A percentile compares a stretch with the other conserved stretches of the same genome.
Conservation (phyloP, 2,797 vertebrate species). For the Phrynocephalus vlangalii region DNA sequence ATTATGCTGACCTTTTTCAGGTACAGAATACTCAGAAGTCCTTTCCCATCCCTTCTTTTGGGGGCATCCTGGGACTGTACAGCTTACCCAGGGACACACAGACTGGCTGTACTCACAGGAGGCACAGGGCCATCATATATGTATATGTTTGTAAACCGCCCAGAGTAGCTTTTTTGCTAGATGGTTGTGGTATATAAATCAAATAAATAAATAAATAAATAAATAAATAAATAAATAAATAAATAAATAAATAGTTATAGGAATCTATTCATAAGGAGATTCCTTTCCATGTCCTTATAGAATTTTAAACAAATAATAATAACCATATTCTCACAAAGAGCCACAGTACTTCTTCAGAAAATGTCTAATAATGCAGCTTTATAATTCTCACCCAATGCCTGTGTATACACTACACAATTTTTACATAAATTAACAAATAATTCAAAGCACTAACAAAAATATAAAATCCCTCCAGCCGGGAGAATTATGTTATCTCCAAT, state of each 20-base stretch:
- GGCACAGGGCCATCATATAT: not conserved
- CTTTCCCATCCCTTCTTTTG: too few relatives aligned
- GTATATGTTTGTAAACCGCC: too few relatives aligned
- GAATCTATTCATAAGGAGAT: not conserved
- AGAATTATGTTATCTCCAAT: constrained; percentile 61
- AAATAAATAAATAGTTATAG: not conserved
- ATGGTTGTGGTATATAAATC: too few relatives aligned
- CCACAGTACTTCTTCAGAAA: not conserved
- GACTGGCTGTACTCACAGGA: too few relatives aligned
- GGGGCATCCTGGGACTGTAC: too few relatives aligned
- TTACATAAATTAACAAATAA: constrained; percentile 48
- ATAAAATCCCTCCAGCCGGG: constrained; percentile 29
- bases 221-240: too few relatives aligned
- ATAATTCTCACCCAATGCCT: not conserved
- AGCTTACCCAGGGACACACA: too few relatives aligned
- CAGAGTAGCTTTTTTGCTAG: too few relatives aligned
- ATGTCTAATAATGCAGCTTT: not conserved
- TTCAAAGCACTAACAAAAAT: constrained; percentile 52
- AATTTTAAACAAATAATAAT: not conserved
- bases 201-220: too few relatives aligned
- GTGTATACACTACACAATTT: constrained; percentile 35
- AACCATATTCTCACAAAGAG: not conserved
- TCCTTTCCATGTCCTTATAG: constrained; percentile 7
- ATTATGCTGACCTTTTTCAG: too few relatives aligned
- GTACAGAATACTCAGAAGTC: too few relatives aligned